These are phyloP conservation scores for Amblyjoppa proteus DNA, from an alignment of 2,888 invertebrate genomes.

Conservation along the genomic window DNA sequence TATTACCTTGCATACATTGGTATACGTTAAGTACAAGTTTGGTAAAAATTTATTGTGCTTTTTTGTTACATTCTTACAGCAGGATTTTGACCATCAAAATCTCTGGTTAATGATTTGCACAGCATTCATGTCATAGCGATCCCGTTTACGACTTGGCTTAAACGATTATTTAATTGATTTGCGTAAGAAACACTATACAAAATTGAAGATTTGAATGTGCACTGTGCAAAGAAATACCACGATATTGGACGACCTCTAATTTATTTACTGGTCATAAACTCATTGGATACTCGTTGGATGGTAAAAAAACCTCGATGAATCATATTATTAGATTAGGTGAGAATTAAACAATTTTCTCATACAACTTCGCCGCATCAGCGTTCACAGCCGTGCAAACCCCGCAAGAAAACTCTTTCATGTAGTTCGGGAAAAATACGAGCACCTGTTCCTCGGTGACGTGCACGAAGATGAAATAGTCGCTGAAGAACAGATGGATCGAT, in stretches of 20 bases:
- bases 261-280: background rate
- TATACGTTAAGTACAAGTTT: slow-evolving; percentile 1
- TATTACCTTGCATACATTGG: background rate
- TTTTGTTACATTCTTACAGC: background rate
- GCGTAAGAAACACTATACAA: background rate
- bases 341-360: slow-evolving; percentile 68
- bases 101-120: background rate
- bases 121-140: background rate
- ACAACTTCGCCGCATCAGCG: slow-evolving; percentile 57
- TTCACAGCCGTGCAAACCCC: slow-evolving; percentile 78
- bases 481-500: slow-evolving; percentile 77
- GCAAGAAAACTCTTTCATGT: slow-evolving; percentile 81
- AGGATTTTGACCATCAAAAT: background rate
- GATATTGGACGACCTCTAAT: slow-evolving; percentile 1
- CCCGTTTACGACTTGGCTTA: background rate
- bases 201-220: background rate
- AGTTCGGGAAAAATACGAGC: slow-evolving; percentile 81
- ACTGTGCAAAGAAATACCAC: slow-evolving; percentile 4
- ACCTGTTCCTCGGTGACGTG: slow-evolving; percentile 82
- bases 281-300: background rate
- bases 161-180: background rate
- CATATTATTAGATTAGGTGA: background rate
- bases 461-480: slow-evolving; percentile 79
- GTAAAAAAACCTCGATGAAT: slow-evolving; percentile 7
- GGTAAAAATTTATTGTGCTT: background rate